Percentiles rank a stretch among this genome's conserved stretches.
phyloP scores from a whole-genome alignment of 1,140 invertebrate genomes.

The Meteorus sp. region DNA sequence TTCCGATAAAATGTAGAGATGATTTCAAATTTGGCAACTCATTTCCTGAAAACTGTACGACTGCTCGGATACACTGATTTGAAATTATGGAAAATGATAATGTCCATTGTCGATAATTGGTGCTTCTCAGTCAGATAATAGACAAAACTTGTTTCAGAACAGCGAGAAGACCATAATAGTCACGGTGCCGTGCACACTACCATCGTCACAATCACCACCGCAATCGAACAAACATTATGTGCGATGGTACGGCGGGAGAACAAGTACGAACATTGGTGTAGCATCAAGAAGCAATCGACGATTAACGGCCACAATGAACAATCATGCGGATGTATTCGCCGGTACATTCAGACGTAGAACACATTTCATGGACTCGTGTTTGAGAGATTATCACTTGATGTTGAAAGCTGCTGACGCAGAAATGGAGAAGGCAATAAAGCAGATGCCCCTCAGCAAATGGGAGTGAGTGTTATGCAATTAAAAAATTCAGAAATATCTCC shows the following conservation, averaged over 20 bases:
- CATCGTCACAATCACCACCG: too few relatives aligned
- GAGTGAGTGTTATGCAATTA: conserved; percentile 57
- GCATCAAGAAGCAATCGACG: conserved; percentile 38
- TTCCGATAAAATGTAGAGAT: too few relatives aligned
- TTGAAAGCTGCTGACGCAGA: conserved; percentile 69
- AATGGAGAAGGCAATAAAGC: conserved; percentile 74
- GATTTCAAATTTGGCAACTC: too few relatives aligned
- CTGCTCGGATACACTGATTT: too few relatives aligned
- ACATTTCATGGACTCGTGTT: conserved; percentile 69
- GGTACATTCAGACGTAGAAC: conserved; percentile 49
- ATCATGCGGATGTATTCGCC: conserved; percentile 44
- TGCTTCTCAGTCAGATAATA: conserved; percentile 42
- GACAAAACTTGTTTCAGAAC: conserved; percentile 53
- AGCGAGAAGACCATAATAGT: conserved; percentile 47
- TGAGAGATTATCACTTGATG: conserved; percentile 70
- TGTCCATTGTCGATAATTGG: too few relatives aligned
- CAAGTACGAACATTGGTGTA: conserved; percentile 35
- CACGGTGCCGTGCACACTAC: conserved; percentile 36
- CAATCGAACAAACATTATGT: conserved; percentile 47
- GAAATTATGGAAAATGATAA: too few relatives aligned
- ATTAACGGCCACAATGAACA: conserved; percentile 41
- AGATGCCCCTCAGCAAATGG: conserved; percentile 73
- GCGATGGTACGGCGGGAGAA: conserved; percentile 42
- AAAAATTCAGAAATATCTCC: neutral
- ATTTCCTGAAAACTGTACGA: too few relatives aligned